phyloP scores from a whole-genome alignment of 2,113 vertebrate species.

The Proteles cristata region DNA sequence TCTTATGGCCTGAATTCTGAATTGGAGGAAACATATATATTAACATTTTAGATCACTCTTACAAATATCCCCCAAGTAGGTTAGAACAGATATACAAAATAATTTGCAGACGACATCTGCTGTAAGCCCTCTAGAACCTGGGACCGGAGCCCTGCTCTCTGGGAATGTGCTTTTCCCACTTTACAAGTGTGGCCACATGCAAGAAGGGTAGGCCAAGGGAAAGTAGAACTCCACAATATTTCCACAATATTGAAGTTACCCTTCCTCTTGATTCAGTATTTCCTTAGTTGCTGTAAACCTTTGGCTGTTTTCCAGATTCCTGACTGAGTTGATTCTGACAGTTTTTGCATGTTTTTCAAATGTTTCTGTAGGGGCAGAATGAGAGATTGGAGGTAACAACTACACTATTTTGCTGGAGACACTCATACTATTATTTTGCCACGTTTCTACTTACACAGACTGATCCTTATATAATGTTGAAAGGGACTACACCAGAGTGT shows the following conservation, averaged over 20 bases:
- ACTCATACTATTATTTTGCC: not conserved
- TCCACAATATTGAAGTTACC: not conserved
- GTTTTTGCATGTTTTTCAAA: not conserved
- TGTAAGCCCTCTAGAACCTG: not conserved
- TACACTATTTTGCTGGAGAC: not conserved
- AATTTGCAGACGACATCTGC: not conserved
- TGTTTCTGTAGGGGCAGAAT: not conserved
- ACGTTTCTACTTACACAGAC: not conserved
- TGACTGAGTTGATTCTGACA: not conserved
- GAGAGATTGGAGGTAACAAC: not conserved
- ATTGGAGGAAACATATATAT: not conserved
- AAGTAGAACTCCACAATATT: not conserved
- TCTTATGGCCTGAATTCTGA: not conserved
- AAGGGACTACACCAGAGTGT: not conserved
- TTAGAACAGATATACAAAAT: not conserved
- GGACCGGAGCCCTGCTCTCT: not conserved
- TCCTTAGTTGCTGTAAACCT: not conserved
- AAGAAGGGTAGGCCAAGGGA: not conserved
- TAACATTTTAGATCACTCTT: not conserved
- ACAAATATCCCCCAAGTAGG: not conserved
- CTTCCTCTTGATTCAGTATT: not conserved
- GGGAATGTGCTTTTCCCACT: fast-evolving
- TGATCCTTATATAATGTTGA: not conserved
- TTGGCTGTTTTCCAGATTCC: not conserved
- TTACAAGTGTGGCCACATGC: not conserved